Percentiles rank a stretch among this genome's conserved stretches.
Evolutionary conservation across 2,113 vertebrate genomes (phyloP).

Genomic region (Alaudala cheleensis): DNA sequence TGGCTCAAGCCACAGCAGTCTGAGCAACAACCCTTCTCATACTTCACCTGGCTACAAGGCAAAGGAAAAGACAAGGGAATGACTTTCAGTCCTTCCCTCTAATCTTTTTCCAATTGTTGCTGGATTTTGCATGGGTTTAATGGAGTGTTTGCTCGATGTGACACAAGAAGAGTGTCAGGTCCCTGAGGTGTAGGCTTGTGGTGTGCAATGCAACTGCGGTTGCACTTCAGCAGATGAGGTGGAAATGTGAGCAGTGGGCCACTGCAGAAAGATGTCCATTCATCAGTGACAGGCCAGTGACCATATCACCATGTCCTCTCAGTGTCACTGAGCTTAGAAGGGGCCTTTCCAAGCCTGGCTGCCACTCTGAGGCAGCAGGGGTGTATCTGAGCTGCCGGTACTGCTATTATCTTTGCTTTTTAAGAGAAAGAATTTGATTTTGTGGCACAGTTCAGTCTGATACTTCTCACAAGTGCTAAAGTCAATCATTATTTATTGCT

Average conservation of each 20-base stretch:
- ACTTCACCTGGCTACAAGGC: neutral
- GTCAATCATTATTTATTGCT: conserved; percentile 1
- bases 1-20: neutral
- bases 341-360: neutral
- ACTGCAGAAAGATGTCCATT: neutral
- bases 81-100: neutral
- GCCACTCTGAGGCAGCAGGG: neutral
- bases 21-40: neutral
- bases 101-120: neutral
- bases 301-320: neutral
- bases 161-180: accelerated
- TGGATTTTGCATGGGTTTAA: neutral
- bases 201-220: neutral
- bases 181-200: neutral
- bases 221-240: neutral
- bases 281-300: neutral
- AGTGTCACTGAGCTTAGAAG: neutral
- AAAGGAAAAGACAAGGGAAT: neutral
- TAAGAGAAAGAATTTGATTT: neutral
- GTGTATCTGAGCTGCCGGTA: neutral
- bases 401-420: neutral
- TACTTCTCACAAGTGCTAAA: neutral
- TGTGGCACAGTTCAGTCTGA: neutral
- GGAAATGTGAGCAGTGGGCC: neutral
- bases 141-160: neutral